Conservation (phyloP, 2,113 vertebrate genomes). For the Oreochromis niloticus region DNA sequence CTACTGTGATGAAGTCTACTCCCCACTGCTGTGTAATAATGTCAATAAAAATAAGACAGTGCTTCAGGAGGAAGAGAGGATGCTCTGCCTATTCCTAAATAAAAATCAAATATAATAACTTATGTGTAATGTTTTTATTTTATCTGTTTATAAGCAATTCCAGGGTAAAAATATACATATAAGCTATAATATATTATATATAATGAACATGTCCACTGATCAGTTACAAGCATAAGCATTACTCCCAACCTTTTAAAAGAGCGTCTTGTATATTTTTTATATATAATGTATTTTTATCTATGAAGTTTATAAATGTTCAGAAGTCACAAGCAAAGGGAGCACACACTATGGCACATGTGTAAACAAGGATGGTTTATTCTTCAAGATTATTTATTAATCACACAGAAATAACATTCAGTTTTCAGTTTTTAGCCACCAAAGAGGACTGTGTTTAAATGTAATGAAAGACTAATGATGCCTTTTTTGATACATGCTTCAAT, state of each 20-base stretch:
- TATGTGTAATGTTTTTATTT: not conserved
- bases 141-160: not conserved
- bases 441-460: not conserved
- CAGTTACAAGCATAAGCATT: not conserved
- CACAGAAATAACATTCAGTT: not conserved
- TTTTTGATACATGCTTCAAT: not conserved
- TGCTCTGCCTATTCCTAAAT: not conserved
- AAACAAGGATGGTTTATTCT: not conserved
- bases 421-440: not conserved
- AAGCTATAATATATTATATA: not conserved
- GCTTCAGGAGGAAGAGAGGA: not conserved
- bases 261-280: not conserved
- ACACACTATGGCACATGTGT: not conserved
- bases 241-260: not conserved
- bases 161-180: not conserved
- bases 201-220: not conserved
- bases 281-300: not conserved
- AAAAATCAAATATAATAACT: not conserved
- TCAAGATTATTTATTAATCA: not conserved
- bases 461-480: not conserved
- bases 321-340: not conserved
- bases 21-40: not conserved
- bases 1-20: rapidly evolving
- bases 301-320: not conserved
- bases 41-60: not conserved